Percentiles rank a stretch among this genome's conserved stretches.
These are phyloP conservation scores for Tachystola acroxantha DNA, from an alignment of 2,888 invertebrate species.

Conservation along the genomic window DNA sequence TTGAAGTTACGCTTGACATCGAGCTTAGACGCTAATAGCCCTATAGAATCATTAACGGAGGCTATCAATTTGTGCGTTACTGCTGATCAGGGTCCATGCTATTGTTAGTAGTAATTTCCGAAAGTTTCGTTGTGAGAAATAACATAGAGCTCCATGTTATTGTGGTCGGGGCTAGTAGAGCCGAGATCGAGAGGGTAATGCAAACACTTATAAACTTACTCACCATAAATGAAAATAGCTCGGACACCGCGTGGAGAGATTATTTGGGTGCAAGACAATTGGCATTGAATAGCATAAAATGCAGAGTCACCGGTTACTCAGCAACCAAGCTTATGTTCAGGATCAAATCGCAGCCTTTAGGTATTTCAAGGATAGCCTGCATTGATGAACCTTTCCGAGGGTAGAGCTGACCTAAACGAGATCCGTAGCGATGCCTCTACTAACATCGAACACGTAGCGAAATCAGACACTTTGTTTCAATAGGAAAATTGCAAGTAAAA, in stretches of 20 bases:
- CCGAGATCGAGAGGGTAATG: slow-evolving; percentile 27
- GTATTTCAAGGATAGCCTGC: no score
- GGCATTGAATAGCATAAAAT: slow-evolving; percentile 22
- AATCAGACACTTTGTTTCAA: no score
- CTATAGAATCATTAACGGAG: slow-evolving; percentile 9
- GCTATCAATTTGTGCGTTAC: slow-evolving; percentile 13
- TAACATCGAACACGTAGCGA: no score
- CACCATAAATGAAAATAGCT: slow-evolving; percentile 18
- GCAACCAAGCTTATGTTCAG: slow-evolving; percentile 27
- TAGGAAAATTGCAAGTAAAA: no score
- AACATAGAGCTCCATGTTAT: slow-evolving; percentile 20
- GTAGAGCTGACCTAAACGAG: no score
- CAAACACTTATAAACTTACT: slow-evolving; percentile 20
- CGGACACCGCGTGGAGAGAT: slow-evolving; percentile 23
- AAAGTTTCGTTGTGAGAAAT: slow-evolving; percentile 16
- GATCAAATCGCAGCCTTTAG: slow-evolving; percentile 16
- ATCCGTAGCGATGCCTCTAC: no score
- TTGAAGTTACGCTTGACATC: slow-evolving; percentile 13
- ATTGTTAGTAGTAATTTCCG: slow-evolving; percentile 5
- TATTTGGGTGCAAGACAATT: slow-evolving; percentile 24
- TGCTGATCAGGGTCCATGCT: slow-evolving; percentile 18
- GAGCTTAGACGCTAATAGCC: slow-evolving; percentile 18
- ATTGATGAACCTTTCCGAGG: no score
- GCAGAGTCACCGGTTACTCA: slow-evolving; percentile 21
- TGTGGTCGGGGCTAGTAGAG: slow-evolving; percentile 22